Conservation (phyloP, 1,140 invertebrate species). For the Drosophila littoralis region DNA sequence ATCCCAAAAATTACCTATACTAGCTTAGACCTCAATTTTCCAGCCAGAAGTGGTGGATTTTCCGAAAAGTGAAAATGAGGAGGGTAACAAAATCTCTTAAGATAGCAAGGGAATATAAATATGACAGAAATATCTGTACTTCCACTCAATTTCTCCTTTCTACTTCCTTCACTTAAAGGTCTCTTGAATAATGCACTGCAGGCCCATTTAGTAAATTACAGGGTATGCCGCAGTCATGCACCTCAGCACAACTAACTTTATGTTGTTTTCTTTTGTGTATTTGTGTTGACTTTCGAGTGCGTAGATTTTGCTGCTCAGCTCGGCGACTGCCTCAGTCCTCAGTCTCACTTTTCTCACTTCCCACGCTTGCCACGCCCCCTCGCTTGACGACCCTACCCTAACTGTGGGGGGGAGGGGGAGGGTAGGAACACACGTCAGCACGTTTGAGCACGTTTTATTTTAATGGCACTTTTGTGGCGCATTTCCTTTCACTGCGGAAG, state of each 20-base stretch:
- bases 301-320: conserved; percentile 30
- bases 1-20: too few species aligned
- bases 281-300: conserved; percentile 68
- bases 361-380: neutral
- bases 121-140: too few species aligned
- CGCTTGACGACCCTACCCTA: neutral
- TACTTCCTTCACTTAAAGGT: too few species aligned
- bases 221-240: neutral
- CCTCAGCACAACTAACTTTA: too few species aligned
- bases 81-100: too few species aligned
- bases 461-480: conserved; percentile 77
- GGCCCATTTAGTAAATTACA: neutral
- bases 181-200: too few species aligned
- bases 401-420: neutral
- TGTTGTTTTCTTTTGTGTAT: neutral
- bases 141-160: too few species aligned
- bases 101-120: too few species aligned
- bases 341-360: neutral
- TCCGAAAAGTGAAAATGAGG: too few species aligned
- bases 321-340: conserved; percentile 4
- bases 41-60: too few species aligned
- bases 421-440: conserved; percentile 45
- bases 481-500: conserved; percentile 51
- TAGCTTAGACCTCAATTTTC: too few species aligned
- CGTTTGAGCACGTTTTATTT: conserved; percentile 77